phyloP scores from a whole-genome alignment of 2,888 invertebrate species.

The Erebia palarica region DNA sequence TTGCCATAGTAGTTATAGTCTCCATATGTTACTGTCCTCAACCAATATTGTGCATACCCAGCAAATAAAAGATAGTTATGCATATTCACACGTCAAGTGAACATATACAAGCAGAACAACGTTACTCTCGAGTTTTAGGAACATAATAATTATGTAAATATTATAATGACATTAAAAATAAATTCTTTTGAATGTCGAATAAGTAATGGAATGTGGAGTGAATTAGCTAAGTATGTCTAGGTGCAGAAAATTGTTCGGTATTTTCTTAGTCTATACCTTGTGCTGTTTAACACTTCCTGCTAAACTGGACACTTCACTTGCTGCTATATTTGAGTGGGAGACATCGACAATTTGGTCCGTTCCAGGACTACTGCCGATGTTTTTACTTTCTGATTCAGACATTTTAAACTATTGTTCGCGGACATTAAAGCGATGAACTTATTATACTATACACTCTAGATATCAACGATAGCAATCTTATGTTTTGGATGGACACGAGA shows the following conservation, averaged over 20 bases:
- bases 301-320: constrained; percentile 63
- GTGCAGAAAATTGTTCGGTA: background rate
- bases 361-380: constrained; percentile 64
- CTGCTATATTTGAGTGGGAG: constrained; percentile 64
- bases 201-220: constrained; percentile 3
- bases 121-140: background rate
- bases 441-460: constrained; percentile 4
- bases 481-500: background rate
- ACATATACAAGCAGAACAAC: background rate
- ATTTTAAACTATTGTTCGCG: constrained; percentile 62
- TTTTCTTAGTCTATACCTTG: constrained; percentile 55
- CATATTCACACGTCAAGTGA: background rate
- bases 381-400: constrained; percentile 76
- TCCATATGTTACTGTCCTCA: background rate
- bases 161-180: constrained; percentile 6
- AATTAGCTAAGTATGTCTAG: background rate
- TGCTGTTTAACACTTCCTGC: constrained; percentile 65
- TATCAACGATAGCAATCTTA: background rate
- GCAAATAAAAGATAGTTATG: background rate
- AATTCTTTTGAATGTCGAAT: constrained; percentile 3
- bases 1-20: background rate
- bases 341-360: constrained; percentile 58
- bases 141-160: background rate
- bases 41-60: background rate
- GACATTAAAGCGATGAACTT: constrained; percentile 60